Evolutionary conservation across 1,140 invertebrate genomes (phyloP).

Genomic region (silkworm (Bombyx mori)): DNA sequence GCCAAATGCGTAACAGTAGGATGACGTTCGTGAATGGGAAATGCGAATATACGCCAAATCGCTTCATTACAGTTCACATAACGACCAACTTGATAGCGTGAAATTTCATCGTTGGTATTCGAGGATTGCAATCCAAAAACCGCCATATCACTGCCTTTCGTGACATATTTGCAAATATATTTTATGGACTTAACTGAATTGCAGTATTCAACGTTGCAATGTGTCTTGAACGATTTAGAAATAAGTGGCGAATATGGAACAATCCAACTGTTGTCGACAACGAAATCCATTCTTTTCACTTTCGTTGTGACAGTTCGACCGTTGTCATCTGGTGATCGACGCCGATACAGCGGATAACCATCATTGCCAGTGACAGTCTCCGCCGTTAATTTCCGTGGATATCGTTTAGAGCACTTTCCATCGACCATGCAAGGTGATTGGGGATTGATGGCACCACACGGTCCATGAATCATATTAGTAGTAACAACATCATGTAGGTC

Average conservation of each 20-base stretch:
- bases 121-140: conserved; percentile 10
- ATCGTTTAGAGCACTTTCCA: conserved; percentile 25
- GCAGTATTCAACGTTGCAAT: conserved; percentile 1
- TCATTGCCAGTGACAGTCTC: conserved; percentile 22
- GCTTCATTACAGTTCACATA: conserved; percentile 2
- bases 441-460: conserved; percentile 21
- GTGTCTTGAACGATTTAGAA: conserved; percentile 3
- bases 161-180: not conserved
- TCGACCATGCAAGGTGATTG: conserved; percentile 19
- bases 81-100: conserved; percentile 2
- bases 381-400: conserved; percentile 18
- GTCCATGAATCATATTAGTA: conserved; percentile 24
- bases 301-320: conserved; percentile 16
- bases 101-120: conserved; percentile 1
- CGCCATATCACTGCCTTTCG: not conserved
- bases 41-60: conserved; percentile 2
- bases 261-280: conserved; percentile 19
- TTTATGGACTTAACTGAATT: not conserved
- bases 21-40: conserved; percentile 3
- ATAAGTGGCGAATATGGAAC: conserved; percentile 8
- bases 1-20: conserved; percentile 9
- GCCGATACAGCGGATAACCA: conserved; percentile 22
- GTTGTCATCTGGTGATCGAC: conserved; percentile 19
- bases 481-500: conserved; percentile 32
- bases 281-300: conserved; percentile 16